Evolutionary conservation across 2,888 invertebrate species (phyloP), one percentile per base, ranked within the genome.

Genomic region (Lapara coniferarum): DNA sequence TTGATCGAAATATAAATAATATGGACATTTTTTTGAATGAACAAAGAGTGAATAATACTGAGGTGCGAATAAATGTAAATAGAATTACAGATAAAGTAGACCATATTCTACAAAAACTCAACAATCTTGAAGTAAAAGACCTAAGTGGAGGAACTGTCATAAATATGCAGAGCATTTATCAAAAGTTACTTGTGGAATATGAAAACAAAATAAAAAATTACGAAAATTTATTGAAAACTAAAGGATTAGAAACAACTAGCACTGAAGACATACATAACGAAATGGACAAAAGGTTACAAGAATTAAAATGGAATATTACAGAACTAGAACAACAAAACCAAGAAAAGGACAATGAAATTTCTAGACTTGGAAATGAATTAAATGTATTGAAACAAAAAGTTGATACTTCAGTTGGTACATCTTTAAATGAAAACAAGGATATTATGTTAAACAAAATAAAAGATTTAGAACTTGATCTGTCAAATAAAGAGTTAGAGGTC

Each of bases 31-130:
- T 88, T 73, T 79, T 91, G 66, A 83, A 88, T 72, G 92, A 93
- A 81, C 91, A 92, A 81, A 89, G 91, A 80, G 82, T 91, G 69
- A 86, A 76, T 74, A 91, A 89, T 72, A 90, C 87, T 85, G 92
- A 93, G 78, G 72, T 92, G 66, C 84, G 92, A 77, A 90, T 92
- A 68, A 92, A 92, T 76, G 81, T 92, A 70, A 88, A 82, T 70
- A 88, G 89, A 81, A 79, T 92, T 67, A 79, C 84, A 72, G 92
- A 92, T 71, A 92, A 90, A 81, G 75, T 92, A 6, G 91, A 92
- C 72, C 71, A 81, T 73, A 75, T 92, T 68, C 69, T 89, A 56
- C 77, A 85, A 25, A 89, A 85, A 82, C 74, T 91, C 1, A 85
- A 82, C 75, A 70, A 78, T 63, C 68, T 82, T 66, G 77, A 84